Percentiles rank a stretch among this genome's conserved stretches.
Conservation (phyloP, 2,113 vertebrate genomes). For the Octodon degus region DNA sequence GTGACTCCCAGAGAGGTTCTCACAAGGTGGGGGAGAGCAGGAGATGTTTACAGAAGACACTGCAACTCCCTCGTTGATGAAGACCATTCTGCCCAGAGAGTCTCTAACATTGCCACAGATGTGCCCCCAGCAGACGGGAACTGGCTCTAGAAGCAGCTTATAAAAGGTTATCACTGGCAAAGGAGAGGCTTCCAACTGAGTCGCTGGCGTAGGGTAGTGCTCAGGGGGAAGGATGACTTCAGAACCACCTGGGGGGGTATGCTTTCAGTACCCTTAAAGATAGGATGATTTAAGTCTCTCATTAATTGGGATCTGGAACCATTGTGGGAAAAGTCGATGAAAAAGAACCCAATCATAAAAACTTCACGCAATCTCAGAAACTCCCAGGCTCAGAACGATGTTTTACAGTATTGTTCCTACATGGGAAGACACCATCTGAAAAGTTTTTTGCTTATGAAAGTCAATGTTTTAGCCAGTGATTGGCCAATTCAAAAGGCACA, state of each 20-base stretch:
- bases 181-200: not conserved
- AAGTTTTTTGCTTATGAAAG: not conserved
- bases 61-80: not conserved
- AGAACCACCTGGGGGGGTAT: not conserved
- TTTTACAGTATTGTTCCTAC: not conserved
- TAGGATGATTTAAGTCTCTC: not conserved
- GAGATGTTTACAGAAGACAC: not conserved
- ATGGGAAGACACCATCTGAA: not conserved
- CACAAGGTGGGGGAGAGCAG: not conserved
- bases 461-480: conserved; percentile 22
- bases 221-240: not conserved
- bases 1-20: not conserved
- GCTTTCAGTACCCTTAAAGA: not conserved
- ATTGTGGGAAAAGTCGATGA: not conserved
- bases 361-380: not conserved
- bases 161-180: not conserved
- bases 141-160: not conserved
- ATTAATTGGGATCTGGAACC: not conserved
- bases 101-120: not conserved
- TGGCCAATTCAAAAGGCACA: conserved; percentile 14
- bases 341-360: not conserved
- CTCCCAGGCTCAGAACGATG: not conserved
- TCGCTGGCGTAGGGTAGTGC: not conserved
- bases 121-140: not conserved
- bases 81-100: not conserved